Percentiles rank a stretch among this genome's conserved stretches.
Conservation (phyloP, 2,797 vertebrate species). For the Phalanger gymnotis region DNA sequence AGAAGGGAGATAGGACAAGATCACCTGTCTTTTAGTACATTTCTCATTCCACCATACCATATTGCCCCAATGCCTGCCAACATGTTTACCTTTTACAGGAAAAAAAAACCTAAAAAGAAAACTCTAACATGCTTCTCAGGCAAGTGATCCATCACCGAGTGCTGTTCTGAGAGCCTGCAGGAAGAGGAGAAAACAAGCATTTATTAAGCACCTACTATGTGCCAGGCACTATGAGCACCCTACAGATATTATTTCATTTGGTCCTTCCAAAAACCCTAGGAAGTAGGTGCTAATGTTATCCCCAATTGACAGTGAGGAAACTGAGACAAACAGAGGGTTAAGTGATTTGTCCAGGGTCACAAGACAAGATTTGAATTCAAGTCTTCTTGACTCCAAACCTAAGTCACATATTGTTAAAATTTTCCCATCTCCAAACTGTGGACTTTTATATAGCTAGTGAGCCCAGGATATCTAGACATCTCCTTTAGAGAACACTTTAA, state of each 20-base stretch:
- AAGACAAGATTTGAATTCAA: background rate
- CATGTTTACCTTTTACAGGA: background rate
- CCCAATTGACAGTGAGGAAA: background rate
- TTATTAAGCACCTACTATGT: background rate
- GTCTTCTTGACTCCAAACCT: background rate
- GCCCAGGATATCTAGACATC: background rate
- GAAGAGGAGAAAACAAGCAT: background rate
- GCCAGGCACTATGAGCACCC: too few species aligned
- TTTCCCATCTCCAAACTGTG: background rate
- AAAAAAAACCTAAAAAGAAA: background rate
- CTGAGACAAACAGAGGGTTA: background rate
- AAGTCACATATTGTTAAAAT: background rate
- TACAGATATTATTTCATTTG: background rate
- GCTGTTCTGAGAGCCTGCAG: background rate
- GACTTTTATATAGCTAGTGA: background rate
- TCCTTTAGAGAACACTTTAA: background rate
- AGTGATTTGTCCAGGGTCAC: background rate
- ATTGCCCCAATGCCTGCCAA: background rate
- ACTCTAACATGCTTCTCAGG: background rate
- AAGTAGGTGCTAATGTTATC: background rate
- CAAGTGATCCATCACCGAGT: background rate
- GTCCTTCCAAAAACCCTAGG: background rate
- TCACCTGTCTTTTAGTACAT: background rate
- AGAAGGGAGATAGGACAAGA: background rate
- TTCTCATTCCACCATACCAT: background rate